Base-by-base conservation (phyloP, 92 coral and sea anemone species). In the Bergia sp. region DNA sequence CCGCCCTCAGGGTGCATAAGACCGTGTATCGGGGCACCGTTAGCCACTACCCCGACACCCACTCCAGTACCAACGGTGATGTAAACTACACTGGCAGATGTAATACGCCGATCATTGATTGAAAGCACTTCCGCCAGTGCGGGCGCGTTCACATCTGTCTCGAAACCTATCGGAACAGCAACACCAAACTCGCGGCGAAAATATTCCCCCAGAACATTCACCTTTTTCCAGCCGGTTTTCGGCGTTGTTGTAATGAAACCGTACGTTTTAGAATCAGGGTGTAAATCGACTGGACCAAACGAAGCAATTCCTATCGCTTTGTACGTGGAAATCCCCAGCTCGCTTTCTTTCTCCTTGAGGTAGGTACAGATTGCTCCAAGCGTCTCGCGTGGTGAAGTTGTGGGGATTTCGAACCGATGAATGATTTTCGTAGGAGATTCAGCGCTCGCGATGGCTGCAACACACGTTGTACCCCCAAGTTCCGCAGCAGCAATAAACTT, bases 1-100 rank as follows among this genome's bases (percentile, higher is more conserved):
- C 96, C 99, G 3, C 94, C 99, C 74, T 96, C 99, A 11, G 98
- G 99, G 93, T 96, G 99, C 80, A 96, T 80, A 44, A 96, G 90
- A 45, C 99, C 99, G 81, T 96, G 99, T 23, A 96, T 84, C 36
- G 99, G 98, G 40, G 82, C n/a, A 5, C 98, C 98, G 55, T 91
- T 85, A 2, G 95, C 92, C 53, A 90, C 90, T 18, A 90, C 94
- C 40, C 99, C 99, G 13, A 96, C 96, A 29, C 99, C 99, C 21
- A 96, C 94, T 1, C 99, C 99, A 16, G 98, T 96, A 37, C 99
- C 99, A 3, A 95, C 96, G 0, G 99, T 96, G 64, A 96, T 89
- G 81, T 95, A 96, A 21, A 67, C 96, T 3, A 95, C 92, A 7
- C 95, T 95, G 37, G 91, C 91, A 38, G 57, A 57, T 37, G 89